These are phyloP conservation scores for Tribolium castaneum DNA, from an alignment of 1,140 invertebrate genomes.

Conservation along the genomic window DNA sequence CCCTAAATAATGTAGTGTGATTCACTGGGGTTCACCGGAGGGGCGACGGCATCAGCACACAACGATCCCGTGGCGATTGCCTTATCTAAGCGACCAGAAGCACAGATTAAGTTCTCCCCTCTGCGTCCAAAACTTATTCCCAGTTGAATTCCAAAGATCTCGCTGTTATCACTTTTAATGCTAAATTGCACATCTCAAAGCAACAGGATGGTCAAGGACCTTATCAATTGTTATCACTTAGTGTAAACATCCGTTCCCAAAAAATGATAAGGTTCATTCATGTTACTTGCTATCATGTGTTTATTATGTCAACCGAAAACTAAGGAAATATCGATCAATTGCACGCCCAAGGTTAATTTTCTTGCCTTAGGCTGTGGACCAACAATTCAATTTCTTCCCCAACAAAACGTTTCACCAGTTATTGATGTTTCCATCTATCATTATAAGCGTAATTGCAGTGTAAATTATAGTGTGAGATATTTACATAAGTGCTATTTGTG, in stretches of 20 bases:
- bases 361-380: slow-evolving; percentile 14
- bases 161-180: slow-evolving; percentile 21
- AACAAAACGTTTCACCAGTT: slow-evolving; percentile 12
- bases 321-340: background rate
- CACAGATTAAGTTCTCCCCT: slow-evolving; percentile 61
- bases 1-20: slow-evolving; percentile 61
- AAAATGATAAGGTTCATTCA: background rate
- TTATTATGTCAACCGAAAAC: background rate
- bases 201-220: background rate
- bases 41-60: slow-evolving; percentile 49
- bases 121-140: slow-evolving; percentile 19
- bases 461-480: slow-evolving; percentile 17
- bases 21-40: slow-evolving; percentile 51
- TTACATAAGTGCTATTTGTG: background rate
- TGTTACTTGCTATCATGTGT: background rate
- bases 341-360: slow-evolving; percentile 1
- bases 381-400: slow-evolving; percentile 7
- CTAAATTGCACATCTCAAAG: background rate
- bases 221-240: background rate
- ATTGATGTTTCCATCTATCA: slow-evolving; percentile 8
- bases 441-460: background rate
- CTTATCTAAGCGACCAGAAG: slow-evolving; percentile 65
- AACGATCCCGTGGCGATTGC: slow-evolving; percentile 61
- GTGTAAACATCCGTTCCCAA: background rate
- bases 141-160: slow-evolving; percentile 6